These are phyloP conservation scores for Bufo bufo DNA, from an alignment of 2,113 vertebrate species.

Conservation along the genomic window DNA sequence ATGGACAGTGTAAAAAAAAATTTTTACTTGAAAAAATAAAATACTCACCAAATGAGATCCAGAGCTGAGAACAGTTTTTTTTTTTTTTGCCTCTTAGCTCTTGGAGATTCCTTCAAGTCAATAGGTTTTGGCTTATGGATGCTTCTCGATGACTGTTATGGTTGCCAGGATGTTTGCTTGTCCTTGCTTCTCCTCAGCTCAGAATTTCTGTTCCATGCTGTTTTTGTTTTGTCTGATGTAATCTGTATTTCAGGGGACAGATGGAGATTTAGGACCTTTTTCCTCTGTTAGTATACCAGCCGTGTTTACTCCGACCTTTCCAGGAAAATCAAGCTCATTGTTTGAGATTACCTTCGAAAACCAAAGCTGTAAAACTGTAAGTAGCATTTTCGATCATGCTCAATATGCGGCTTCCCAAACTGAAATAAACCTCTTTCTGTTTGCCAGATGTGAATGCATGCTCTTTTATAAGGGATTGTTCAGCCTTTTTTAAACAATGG, in stretches of 20 bases:
- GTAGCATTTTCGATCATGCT: slow-evolving; percentile 45
- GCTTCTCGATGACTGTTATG: background rate
- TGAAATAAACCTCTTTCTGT: background rate
- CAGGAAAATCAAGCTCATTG: slow-evolving; percentile 71
- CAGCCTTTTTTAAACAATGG: no score
- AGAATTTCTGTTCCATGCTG: background rate
- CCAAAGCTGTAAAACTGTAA: slow-evolving; percentile 76
- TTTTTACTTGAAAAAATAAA: no score
- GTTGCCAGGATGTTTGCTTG: background rate
- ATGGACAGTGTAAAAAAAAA: no score
- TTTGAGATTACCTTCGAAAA: slow-evolving; percentile 82
- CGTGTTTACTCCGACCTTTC: slow-evolving; percentile 80
- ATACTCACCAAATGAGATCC: no score
- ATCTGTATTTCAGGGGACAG: slow-evolving; percentile 69
- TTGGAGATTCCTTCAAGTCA: background rate
- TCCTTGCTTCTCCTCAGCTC: background rate
- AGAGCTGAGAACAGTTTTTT: background rate
- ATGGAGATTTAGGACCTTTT: slow-evolving; percentile 82
- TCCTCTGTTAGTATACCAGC: slow-evolving; percentile 79
- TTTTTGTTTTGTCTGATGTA: slow-evolving; percentile 28
- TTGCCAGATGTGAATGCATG: background rate
- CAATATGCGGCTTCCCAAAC: background rate
- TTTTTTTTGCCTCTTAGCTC: background rate
- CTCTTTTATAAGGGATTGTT: background rate
- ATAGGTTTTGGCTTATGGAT: background rate